Evolutionary conservation across 92 coral and sea anemone genomes (phyloP), one percentile per base, ranked within the genome.

Genomic region (Montipora capitata): DNA sequence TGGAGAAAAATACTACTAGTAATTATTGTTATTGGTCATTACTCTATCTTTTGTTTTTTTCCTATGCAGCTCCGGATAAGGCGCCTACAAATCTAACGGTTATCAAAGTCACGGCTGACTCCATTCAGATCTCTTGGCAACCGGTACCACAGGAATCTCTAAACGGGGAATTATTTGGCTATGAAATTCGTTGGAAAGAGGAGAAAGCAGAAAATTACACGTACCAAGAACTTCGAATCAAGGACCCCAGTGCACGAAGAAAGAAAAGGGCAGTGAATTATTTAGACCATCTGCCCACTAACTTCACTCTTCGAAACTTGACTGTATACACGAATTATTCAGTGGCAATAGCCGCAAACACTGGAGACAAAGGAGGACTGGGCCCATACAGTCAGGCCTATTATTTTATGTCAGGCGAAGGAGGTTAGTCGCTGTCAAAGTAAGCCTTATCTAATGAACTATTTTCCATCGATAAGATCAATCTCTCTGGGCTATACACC

Each of bases 151-250:
- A 10, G 12, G 41, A 12, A 2, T 35, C 51, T 0, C 18, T 86
- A 15, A 79, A 91, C 61, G 95, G 96, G 38, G 51, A 57, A 3
- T 69, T 93, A 5, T 66, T 44, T 13, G 94, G 85, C 11, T 95
- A 95, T 49, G 10, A 18, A n/a, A 13, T 88, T 14, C 67, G 81
- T 57, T 93, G 90, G 87, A 86, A 12, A 13, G 49, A 10, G 2
- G 85, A 0, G 52, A 9, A 48, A 48, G 2, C 35, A 27, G 0
- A 48, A 48, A 0, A 2, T 5, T 5, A 5, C 6, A 2, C 10
- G 1, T 2, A 5, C 7, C 7, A 48, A 48, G 52, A 48, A 48
- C 2, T 27, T 68, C n/a, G 0, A 17, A 0, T 42, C 56, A 14
- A 2, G 1, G 2, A 0, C 15, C 5, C 0, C 0, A 18, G 18